A percentile compares a stretch with the other conserved stretches of the same genome.
These are phyloP conservation scores for Paedocypris micromegethes DNA, from an alignment of 2,797 vertebrate species.

Conservation along the genomic window DNA sequence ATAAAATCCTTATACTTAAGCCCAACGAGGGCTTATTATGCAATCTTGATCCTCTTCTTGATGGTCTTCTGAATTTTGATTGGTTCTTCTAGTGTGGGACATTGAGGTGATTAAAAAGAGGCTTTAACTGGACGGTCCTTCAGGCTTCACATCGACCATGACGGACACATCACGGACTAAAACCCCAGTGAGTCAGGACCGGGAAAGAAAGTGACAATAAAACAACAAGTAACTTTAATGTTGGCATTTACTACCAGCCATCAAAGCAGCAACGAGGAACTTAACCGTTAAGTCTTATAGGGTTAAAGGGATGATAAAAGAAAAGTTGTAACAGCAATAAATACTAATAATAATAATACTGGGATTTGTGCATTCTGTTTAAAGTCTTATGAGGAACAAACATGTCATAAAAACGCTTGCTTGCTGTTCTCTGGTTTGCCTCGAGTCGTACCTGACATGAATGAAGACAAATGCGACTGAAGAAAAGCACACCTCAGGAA, in stretches of 20 bases:
- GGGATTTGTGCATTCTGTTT: too few relatives aligned
- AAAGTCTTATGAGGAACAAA: not conserved
- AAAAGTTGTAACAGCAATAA: too few relatives aligned
- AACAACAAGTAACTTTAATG: slow-evolving; percentile 27
- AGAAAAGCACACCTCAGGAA: slow-evolving; percentile 37
- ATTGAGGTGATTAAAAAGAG: slow-evolving; percentile 52
- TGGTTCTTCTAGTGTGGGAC: slow-evolving; percentile 42
- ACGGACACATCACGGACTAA: slow-evolving; percentile 46
- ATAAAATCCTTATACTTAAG: not conserved
- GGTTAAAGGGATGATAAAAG: too few relatives aligned
- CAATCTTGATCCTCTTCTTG: slow-evolving; percentile 33
- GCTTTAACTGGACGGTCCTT: slow-evolving; percentile 43
- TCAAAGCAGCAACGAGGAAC: slow-evolving; percentile 23
- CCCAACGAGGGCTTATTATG: not conserved
- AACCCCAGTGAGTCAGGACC: slow-evolving; percentile 48
- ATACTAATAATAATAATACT: too few relatives aligned
- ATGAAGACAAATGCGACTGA: slow-evolving; percentile 48
- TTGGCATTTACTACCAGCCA: slow-evolving; percentile 18
- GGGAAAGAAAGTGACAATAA: slow-evolving; percentile 37
- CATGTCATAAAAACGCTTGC: slow-evolving; percentile 16
- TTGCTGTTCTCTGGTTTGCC: slow-evolving; percentile 33
- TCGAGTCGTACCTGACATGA: slow-evolving; percentile 29
- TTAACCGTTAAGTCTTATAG: not conserved
- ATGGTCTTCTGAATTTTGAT: slow-evolving; percentile 24
- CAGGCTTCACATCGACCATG: slow-evolving; percentile 39